A percentile compares a stretch with the other conserved stretches of the same genome.
phyloP scores from a whole-genome alignment of 2,888 invertebrate genomes.

The Pherbina coryleti region DNA sequence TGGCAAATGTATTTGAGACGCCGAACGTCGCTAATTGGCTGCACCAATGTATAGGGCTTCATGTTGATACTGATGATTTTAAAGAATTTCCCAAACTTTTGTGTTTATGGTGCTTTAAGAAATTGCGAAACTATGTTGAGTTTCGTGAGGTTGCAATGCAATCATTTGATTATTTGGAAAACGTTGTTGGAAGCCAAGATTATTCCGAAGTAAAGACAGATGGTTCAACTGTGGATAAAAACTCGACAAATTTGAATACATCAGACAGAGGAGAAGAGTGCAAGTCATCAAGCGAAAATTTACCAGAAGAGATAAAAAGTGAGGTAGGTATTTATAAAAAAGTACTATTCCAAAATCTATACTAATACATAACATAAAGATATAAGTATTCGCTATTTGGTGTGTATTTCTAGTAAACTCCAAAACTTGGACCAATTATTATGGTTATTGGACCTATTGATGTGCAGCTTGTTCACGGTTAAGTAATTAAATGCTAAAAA shows the following conservation, averaged over 20 bases:
- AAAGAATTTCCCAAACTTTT: slow-evolving; percentile 39
- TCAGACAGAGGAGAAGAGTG: neutral
- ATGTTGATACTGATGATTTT: neutral
- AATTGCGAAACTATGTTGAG: slow-evolving; percentile 43
- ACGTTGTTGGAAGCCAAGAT: slow-evolving; percentile 25
- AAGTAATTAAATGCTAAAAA: no score
- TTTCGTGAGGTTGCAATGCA: slow-evolving; percentile 42
- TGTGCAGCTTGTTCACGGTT: no score
- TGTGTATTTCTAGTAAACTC: no score
- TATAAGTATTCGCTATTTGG: no score
- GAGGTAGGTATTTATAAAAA: neutral
- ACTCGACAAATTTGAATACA: neutral
- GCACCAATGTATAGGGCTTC: slow-evolving; percentile 28
- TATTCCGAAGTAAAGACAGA: neutral
- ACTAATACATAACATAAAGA: no score
- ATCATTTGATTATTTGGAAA: slow-evolving; percentile 44
- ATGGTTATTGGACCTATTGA: no score
- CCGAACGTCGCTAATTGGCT: slow-evolving; percentile 33
- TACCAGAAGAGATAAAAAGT: neutral
- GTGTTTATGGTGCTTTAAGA: slow-evolving; percentile 42
- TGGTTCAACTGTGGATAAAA: neutral
- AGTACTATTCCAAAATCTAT: no score
- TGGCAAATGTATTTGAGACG: slow-evolving; percentile 21
- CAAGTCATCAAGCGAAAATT: neutral
- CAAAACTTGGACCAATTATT: no score